These are phyloP conservation scores for Gymnocephalus cernua DNA, from an alignment of 2,113 vertebrate species.

Conservation along the genomic window DNA sequence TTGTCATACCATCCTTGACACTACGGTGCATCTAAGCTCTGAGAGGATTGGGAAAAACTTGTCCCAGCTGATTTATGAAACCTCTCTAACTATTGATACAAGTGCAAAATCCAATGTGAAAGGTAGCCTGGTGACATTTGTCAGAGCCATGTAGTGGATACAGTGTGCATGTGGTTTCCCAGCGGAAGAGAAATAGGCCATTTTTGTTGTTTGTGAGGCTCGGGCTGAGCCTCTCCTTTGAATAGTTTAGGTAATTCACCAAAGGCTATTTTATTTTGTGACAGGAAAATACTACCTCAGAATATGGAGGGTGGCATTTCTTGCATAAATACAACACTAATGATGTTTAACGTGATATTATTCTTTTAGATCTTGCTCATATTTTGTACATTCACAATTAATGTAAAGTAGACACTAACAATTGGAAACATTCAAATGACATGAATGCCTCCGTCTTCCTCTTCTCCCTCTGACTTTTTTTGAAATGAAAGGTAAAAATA, in stretches of 20 bases:
- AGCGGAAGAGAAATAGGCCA: conserved; percentile 42
- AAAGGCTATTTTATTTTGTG: conserved; percentile 28
- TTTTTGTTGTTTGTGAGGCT: conserved; percentile 21
- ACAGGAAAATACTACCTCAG: not conserved
- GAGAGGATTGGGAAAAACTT: conserved; percentile 48
- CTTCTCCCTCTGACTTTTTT: conserved; percentile 55
- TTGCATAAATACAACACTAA: not conserved
- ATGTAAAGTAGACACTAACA: conserved; percentile 4
- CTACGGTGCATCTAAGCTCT: conserved; percentile 55
- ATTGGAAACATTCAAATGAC: conserved; percentile 1
- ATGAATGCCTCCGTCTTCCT: conserved; percentile 21
- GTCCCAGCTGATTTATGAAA: conserved; percentile 73
- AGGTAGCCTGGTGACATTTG: conserved; percentile 61
- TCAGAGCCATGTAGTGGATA: conserved; percentile 50
- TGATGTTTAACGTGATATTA: not conserved
- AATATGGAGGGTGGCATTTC: conserved; percentile 29
- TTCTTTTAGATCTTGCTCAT: not conserved
- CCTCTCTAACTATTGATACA: conserved; percentile 64
- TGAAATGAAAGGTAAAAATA: conserved; percentile 76
- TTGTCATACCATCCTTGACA: conserved; percentile 62
- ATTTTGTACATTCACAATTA: not conserved
- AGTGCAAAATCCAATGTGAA: conserved; percentile 57
- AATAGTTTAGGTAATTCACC: conserved; percentile 31
- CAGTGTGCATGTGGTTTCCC: conserved; percentile 38
- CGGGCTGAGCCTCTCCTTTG: conserved; percentile 19